Conservation (phyloP, 2,797 vertebrate species). For the Etheostoma perlongum region DNA sequence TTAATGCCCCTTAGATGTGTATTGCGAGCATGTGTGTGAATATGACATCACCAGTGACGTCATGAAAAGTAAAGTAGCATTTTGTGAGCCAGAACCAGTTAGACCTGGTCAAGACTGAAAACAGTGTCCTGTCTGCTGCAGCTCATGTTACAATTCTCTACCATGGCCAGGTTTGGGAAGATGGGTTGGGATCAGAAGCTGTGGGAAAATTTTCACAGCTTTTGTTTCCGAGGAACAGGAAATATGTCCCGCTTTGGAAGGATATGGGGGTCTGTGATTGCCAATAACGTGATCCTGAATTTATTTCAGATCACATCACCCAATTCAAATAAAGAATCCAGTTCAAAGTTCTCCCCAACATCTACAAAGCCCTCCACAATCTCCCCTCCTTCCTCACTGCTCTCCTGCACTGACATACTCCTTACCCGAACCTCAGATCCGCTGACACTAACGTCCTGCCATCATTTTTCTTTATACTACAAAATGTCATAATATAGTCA, state of each 20-base stretch:
- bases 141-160: neutral
- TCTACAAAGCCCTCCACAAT: too few relatives aligned
- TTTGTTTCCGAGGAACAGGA: conserved; percentile 2
- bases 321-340: too few relatives aligned
- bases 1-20: neutral
- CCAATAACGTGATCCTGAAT: neutral
- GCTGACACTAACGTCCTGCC: too few relatives aligned
- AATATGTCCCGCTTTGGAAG: neutral
- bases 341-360: too few relatives aligned
- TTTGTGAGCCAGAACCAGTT: conserved; percentile 52
- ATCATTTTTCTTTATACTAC: too few relatives aligned
- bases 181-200: conserved; percentile 20
- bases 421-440: too few relatives aligned
- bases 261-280: neutral
- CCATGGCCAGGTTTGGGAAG: conserved; percentile 1
- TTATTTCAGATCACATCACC: too few relatives aligned
- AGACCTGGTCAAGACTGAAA: conserved; percentile 38
- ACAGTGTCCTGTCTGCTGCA: neutral
- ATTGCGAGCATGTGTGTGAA: neutral
- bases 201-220: neutral
- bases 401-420: too few relatives aligned
- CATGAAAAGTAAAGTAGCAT: neutral
- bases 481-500: too few relatives aligned
- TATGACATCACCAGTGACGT: neutral
- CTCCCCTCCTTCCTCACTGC: too few relatives aligned